Evolutionary conservation across 1,140 invertebrate genomes (phyloP).

Genomic region (Aphis gossypii): DNA sequence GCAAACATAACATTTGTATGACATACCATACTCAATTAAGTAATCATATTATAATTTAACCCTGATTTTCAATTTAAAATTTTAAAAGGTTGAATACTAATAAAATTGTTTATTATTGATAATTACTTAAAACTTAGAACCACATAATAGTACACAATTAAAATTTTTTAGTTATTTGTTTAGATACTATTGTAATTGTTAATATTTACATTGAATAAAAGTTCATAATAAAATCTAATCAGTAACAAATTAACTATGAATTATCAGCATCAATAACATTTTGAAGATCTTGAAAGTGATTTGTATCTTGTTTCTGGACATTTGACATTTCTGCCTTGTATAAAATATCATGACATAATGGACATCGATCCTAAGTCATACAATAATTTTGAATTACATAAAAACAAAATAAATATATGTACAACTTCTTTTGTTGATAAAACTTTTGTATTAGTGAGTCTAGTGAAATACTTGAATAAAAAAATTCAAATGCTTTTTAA

Average conservation of each 20-base stretch:
- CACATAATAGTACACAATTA: background rate
- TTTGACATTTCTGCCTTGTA: constrained; percentile 68
- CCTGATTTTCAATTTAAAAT: background rate
- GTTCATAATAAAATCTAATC: background rate
- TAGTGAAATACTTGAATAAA: background rate
- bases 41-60: background rate
- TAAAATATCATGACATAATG: constrained; percentile 81
- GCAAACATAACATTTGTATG: background rate
- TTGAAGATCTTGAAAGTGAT: background rate
- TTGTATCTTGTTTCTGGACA: constrained; percentile 61
- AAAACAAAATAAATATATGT: background rate
- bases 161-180: background rate
- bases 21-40: background rate
- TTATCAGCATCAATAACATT: constrained; percentile 40
- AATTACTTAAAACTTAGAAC: background rate
- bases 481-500: background rate
- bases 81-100: background rate
- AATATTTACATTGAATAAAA: background rate
- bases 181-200: background rate
- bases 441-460: background rate
- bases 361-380: constrained; percentile 75
- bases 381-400: constrained; percentile 45
- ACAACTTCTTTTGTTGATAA: background rate
- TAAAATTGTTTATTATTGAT: background rate
- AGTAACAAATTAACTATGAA: background rate